phyloP scores from a whole-genome alignment of 1,140 invertebrate genomes.

The Drosophila nigrodunni region DNA sequence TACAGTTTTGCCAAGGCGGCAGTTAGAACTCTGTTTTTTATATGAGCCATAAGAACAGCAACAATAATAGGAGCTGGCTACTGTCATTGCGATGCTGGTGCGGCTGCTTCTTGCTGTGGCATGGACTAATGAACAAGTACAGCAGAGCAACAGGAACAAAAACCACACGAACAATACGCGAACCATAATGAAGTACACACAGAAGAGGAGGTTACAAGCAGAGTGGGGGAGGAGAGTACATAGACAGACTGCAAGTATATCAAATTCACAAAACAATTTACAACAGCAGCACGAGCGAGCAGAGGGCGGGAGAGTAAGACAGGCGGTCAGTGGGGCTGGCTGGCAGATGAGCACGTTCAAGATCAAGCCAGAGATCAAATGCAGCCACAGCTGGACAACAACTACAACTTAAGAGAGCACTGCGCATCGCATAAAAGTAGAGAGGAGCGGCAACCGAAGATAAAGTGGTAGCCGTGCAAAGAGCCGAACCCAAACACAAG shows the following conservation, averaged over 20 bases:
- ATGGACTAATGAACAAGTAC: conserved; percentile 76
- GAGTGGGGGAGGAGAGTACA: background rate
- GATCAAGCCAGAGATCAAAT: conserved; percentile 81
- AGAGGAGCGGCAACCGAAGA: background rate
- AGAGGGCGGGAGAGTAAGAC: background rate
- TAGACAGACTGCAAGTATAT: conserved; percentile 73
- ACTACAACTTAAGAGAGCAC: background rate
- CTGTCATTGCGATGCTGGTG: conserved; percentile 46
- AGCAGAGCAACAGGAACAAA: conserved; percentile 46
- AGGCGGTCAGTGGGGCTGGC: background rate
- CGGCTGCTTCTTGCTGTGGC: conserved; percentile 28
- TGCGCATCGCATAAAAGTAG: background rate
- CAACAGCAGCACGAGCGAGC: conserved; percentile 49
- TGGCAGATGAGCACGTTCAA: conserved; percentile 78
- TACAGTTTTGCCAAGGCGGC: conserved; percentile 26
- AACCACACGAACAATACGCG: conserved; percentile 52
- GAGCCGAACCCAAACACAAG: conserved; percentile 1
- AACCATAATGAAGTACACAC: conserved; percentile 69
- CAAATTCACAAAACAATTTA: conserved; percentile 84
- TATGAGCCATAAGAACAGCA: conserved; percentile 33
- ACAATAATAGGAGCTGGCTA: conserved; percentile 44
- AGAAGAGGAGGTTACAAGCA: conserved; percentile 9
- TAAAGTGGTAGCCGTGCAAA: conserved; percentile 2
- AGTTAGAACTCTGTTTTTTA: conserved; percentile 58
- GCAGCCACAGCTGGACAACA: conserved; percentile 47